Evolutionary conservation across 2,113 vertebrate genomes (phyloP), one percentile per base, ranked within the genome.

Genomic region (Coregonus clupeaformis): DNA sequence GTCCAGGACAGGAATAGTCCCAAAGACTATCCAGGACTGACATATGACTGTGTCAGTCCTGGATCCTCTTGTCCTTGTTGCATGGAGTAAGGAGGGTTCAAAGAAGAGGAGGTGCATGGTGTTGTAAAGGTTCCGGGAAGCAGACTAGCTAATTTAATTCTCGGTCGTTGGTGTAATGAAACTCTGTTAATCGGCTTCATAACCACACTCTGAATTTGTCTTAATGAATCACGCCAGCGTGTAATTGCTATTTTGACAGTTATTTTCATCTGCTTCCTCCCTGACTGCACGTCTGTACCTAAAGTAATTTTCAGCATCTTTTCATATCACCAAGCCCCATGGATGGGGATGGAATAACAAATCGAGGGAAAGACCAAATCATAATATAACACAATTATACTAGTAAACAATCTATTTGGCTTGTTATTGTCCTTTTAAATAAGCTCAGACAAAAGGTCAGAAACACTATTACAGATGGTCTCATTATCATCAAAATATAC

Each of bases 241-340:
- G 85, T 86, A 90, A 88, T 88, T 90, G 84, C 75, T 80, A 73
- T 86, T 91, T 88, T 90, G 86, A 89, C 86, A 84, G 72, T 69
- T 72, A 68, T 77, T 27, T 64, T 78, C 79, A 55, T 85, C 59
- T 68, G 66, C 60, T 36, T 72, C 80, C 74, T 70, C 66, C 55
- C 64, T 57, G 55, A 57, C 32, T 47, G 76, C 9, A 11, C 9
- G 36, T 42, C 36, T 42, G 36, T 66, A 29, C 76, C 42, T 29
- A 59, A 67, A 67, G 70, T 52, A 1, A 52, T 52, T 52, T 52
- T 18, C 49, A 16, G 49, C 49, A 18, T 16, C 18, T 71, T 72
- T 81, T 80, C 75, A 70, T 65, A 74, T 77, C 36, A 49, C 70
- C 16, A 29, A 63, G 27, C 29, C 27, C 2, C 36, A 42, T 12